Evolutionary conservation across 1,140 invertebrate species (phyloP).

Genomic region (Hypsibius dujardini): DNA sequence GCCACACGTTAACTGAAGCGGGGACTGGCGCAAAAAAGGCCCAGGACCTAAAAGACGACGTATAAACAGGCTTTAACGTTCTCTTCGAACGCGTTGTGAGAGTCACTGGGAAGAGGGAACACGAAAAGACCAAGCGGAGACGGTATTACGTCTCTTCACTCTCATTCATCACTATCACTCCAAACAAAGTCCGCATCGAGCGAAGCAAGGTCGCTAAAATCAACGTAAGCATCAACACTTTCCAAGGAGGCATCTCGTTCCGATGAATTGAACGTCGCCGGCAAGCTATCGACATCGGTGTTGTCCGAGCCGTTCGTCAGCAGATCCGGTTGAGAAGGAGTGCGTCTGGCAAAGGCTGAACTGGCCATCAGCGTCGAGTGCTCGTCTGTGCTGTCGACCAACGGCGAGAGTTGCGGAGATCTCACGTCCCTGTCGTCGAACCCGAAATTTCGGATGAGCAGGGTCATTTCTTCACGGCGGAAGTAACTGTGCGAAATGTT

Average conservation of each 20-base stretch:
- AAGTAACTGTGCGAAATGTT: not conserved
- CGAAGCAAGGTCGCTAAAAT: not conserved
- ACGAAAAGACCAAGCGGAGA: too few relatives aligned
- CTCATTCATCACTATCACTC: conserved; percentile 11
- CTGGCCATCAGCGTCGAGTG: not conserved
- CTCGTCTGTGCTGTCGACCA: not conserved
- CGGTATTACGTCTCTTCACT: too few relatives aligned
- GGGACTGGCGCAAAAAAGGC: too few relatives aligned
- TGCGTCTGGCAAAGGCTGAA: not conserved
- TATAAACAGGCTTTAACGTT: too few relatives aligned
- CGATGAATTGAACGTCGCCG: not conserved
- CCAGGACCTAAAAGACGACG: too few relatives aligned
- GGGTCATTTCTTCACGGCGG: conserved; percentile 14
- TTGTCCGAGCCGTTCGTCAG: not conserved
- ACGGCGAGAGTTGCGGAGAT: too few relatives aligned
- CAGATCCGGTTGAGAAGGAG: not conserved
- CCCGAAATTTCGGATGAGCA: conserved; percentile 12
- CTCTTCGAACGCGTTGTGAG: too few relatives aligned
- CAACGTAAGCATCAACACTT: not conserved
- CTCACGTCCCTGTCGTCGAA: not conserved
- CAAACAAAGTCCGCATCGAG: conserved; percentile 1
- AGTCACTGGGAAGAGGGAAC: too few relatives aligned
- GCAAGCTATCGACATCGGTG: not conserved
- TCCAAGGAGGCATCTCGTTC: not conserved
- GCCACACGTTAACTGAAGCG: too few relatives aligned